Percentiles rank a stretch among this genome's conserved stretches.
These are phyloP conservation scores for Rhyacichthys aspro DNA, from an alignment of 2,797 vertebrate species.

Conservation along the genomic window DNA sequence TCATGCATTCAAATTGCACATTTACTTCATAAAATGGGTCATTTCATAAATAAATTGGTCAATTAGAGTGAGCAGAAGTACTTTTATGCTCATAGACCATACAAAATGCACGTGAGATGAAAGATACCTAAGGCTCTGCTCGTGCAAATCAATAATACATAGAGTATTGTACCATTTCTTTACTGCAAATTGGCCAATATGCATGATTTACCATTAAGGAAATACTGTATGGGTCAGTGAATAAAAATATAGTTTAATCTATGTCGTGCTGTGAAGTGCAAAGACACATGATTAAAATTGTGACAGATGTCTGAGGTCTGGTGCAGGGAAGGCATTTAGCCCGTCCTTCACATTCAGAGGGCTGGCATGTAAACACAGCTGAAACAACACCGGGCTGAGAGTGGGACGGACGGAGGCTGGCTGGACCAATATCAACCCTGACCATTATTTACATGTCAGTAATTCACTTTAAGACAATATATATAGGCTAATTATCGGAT, in stretches of 20 bases:
- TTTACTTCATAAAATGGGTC: slow-evolving; percentile 30
- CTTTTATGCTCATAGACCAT: too few relatives aligned
- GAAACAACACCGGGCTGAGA: slow-evolving; percentile 59
- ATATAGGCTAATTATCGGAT: too few relatives aligned
- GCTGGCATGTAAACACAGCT: slow-evolving; percentile 73
- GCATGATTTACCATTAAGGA: slow-evolving; percentile 12
- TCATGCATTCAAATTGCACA: slow-evolving; percentile 34
- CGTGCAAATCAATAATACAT: slow-evolving; percentile 56
- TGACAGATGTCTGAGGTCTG: slow-evolving; percentile 56
- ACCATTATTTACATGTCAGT: too few relatives aligned
- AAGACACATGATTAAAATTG: slow-evolving; percentile 24
- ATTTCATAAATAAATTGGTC: slow-evolving; percentile 27
- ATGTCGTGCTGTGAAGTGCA: not conserved
- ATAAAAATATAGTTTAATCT: slow-evolving; percentile 2
- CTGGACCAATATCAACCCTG: slow-evolving; percentile 9
- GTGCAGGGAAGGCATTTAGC: slow-evolving; percentile 47
- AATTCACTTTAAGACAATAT: too few relatives aligned
- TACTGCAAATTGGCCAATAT: not conserved
- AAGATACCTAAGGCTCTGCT: too few relatives aligned
- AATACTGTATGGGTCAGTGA: slow-evolving; percentile 7
- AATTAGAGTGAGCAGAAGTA: slow-evolving; percentile 19
- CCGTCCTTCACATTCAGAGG: slow-evolving; percentile 43
- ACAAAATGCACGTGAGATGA: too few relatives aligned
- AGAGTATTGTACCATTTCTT: slow-evolving; percentile 21
- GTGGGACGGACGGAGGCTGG: slow-evolving; percentile 30